Conservation (phyloP, 1,140 invertebrate species). For the Dreissena polymorpha region DNA sequence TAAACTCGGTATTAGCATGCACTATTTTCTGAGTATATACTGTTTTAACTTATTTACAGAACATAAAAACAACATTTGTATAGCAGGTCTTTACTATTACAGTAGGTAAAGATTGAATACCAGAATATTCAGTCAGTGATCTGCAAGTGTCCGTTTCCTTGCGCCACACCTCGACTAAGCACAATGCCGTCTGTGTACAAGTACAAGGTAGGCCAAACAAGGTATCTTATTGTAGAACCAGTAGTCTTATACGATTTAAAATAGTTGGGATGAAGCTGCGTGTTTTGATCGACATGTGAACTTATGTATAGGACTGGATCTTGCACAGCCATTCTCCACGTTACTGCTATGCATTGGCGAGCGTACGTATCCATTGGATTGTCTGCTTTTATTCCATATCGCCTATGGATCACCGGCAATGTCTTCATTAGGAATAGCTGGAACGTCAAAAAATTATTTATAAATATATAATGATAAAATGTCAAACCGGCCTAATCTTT, state of each 20-base stretch:
- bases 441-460: neutral
- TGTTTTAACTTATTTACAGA: too few species aligned
- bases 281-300: too few species aligned
- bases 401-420: conserved; percentile 15
- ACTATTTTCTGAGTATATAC: too few species aligned
- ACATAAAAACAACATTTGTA: too few species aligned
- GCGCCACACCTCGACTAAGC: conserved; percentile 22
- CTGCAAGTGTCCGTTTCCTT: conserved; percentile 17
- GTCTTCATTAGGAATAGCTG: conserved; percentile 28
- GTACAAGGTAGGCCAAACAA: conserved; percentile 31
- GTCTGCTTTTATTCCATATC: conserved; percentile 14
- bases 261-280: neutral
- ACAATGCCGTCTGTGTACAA: conserved; percentile 32
- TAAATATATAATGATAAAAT: neutral
- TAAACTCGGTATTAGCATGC: too few species aligned
- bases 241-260: conserved; percentile 2
- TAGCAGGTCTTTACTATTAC: too few species aligned
- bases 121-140: neutral
- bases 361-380: conserved; percentile 10
- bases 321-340: conserved; percentile 41
- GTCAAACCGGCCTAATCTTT: too few species aligned
- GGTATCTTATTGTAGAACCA: neutral
- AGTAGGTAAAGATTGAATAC: too few species aligned
- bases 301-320: conserved; percentile 34
- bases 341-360: conserved; percentile 24